phyloP scores from a whole-genome alignment of 30 jellyfish, hydroid and myxozoan genomes.

The Mastigias papua region DNA sequence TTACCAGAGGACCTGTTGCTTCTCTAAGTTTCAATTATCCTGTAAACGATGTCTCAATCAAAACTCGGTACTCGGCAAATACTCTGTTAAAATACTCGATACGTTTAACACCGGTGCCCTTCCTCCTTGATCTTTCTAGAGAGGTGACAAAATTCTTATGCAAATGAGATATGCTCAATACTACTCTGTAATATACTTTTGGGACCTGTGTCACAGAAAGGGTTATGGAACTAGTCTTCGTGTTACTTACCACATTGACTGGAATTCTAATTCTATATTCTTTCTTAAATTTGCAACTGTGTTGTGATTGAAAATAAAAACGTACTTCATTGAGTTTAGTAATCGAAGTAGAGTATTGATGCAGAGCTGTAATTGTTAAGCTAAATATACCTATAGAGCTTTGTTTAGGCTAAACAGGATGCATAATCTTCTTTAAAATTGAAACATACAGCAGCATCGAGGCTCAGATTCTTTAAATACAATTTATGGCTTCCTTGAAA shows the following conservation, averaged over 20 bases:
- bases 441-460: background rate
- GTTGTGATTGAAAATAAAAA: background rate
- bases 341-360: background rate
- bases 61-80: background rate
- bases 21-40: background rate
- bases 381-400: background rate
- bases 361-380: background rate
- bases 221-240: background rate
- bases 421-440: background rate
- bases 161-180: background rate
- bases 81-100: background rate
- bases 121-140: background rate
- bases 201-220: background rate
- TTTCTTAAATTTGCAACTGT: background rate
- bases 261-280: too few relatives aligned
- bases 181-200: too few relatives aligned
- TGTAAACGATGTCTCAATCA: background rate
- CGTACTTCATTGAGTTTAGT: background rate
- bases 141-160: background rate
- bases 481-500: background rate
- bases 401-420: background rate
- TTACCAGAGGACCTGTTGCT: background rate
- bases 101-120: background rate
- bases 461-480: background rate
- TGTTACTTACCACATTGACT: too few relatives aligned